Base-by-base conservation (phyloP, 2,888 invertebrate species). In the Sialis fuliginosa region DNA sequence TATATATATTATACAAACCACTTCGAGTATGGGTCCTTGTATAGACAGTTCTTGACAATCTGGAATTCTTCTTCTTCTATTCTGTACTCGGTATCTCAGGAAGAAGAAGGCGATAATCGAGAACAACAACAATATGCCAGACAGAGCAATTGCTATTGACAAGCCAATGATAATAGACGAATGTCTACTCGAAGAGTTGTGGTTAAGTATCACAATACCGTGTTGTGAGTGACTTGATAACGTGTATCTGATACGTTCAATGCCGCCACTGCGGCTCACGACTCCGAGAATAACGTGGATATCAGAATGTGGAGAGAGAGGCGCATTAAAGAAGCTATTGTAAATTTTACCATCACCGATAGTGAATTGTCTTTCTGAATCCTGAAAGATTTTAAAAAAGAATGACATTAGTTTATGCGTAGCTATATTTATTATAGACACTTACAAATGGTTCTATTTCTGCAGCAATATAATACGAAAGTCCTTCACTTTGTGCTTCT, bases 391-490 rank as follows among this genome's bases (percentile, higher is more conserved):
- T 45, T 32, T 48, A 49, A 40, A n/a, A 1, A 10, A 44, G 46
- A 35, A 13, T 13, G 8, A 33, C 6, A 35, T n/a, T 44, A 33
- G 33, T 37, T 13, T 45, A 41, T 12, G 31, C 12, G n/a, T 22
- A 22, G 22, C 22, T 22, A 22, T 22, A 22, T 22, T 22, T 37
- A 33, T 43, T 12, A 33, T 13, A 35, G 39, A 10, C 13, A 47
- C 41, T 52, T 65, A 68, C 74, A 53, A 76, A 70, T 22, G 81
- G 77, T 47, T 76, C 72, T 49, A 92, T 64, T 62, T 88, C 84
- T 1, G 86, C 91, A 6, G 88, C 74, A 33, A 91, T 79, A 58
- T 92, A 92, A 60, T 86, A 90, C 3, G 79, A 77, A 5, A 79
- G 61, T 1, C 79, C 81, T 50, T 81, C 75, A 39, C 74, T 71